A percentile compares a stretch with the other conserved stretches of the same genome.
Evolutionary conservation across 2,797 vertebrate species (phyloP).

Genomic region (Heteromormyrus szaboi): DNA sequence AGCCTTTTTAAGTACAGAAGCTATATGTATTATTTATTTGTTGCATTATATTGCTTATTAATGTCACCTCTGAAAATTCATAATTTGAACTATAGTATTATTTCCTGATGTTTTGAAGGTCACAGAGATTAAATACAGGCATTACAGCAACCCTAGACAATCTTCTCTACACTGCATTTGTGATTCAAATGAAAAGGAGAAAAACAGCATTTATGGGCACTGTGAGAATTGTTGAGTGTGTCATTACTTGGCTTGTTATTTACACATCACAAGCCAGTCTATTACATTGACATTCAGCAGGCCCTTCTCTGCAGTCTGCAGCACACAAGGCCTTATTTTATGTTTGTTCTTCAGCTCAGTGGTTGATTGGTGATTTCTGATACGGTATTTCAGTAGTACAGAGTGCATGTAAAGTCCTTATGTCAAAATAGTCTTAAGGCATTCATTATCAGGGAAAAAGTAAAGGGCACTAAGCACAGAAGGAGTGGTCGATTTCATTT

Average conservation of each 20-base stretch:
- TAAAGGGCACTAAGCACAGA: slow-evolving; percentile 65
- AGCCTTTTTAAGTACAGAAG: not conserved
- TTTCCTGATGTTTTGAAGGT: slow-evolving; percentile 36
- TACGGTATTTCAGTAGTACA: slow-evolving; percentile 63
- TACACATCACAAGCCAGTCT: slow-evolving; percentile 72
- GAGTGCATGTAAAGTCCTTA: slow-evolving; percentile 54
- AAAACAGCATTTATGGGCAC: slow-evolving; percentile 28
- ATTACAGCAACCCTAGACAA: slow-evolving; percentile 12
- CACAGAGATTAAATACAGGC: slow-evolving; percentile 37
- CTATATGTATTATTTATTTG: not conserved
- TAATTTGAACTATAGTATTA: slow-evolving; percentile 13
- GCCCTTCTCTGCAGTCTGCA: slow-evolving; percentile 48
- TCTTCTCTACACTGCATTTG: slow-evolving; percentile 33
- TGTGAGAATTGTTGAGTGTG: slow-evolving; percentile 38
- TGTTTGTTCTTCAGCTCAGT: slow-evolving; percentile 70
- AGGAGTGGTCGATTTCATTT: slow-evolving; percentile 61
- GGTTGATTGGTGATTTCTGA: slow-evolving; percentile 73
- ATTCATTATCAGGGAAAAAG: slow-evolving; percentile 66
- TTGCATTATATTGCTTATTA: slow-evolving; percentile 3
- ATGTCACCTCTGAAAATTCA: not conserved
- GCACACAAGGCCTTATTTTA: slow-evolving; percentile 43
- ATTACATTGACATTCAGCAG: slow-evolving; percentile 67
- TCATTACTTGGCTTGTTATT: slow-evolving; percentile 66
- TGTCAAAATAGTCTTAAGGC: slow-evolving; percentile 63
- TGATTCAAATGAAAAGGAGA: slow-evolving; percentile 50